Conservation (phyloP, 2,113 vertebrate genomes). For the Megaptera novaeangliae region DNA sequence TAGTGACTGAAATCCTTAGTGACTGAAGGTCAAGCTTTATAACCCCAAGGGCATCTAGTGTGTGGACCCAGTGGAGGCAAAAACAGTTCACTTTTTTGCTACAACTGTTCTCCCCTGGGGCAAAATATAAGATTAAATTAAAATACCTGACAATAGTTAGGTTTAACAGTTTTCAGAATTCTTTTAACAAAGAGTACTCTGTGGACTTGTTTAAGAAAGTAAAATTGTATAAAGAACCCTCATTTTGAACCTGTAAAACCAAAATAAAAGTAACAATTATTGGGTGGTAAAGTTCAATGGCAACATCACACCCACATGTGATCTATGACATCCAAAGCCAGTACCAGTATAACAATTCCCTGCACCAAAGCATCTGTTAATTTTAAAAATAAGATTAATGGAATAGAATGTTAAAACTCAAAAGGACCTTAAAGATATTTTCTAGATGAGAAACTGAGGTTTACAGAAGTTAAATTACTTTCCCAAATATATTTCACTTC, state of each 20-base stretch:
- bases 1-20: not conserved
- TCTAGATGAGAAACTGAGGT: not conserved
- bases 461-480: not conserved
- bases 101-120: not conserved
- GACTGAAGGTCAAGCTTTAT: not conserved
- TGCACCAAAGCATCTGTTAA: not conserved
- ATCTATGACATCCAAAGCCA: not conserved
- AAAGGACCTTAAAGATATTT: not conserved
- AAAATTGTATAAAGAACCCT: not conserved
- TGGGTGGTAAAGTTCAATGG: not conserved
- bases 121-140: not conserved
- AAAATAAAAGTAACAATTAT: not conserved
- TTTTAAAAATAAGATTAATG: not conserved
- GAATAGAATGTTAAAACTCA: not conserved
- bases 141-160: conserved; percentile 8
- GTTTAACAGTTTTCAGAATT: not conserved
- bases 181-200: not conserved
- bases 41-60: not conserved
- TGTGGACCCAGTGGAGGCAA: not conserved
- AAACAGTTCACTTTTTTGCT: not conserved
- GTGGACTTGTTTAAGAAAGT: not conserved
- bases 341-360: not conserved
- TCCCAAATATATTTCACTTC: not conserved
- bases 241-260: not conserved
- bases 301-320: not conserved